These are phyloP conservation scores for Tetraodon nigroviridis DNA, from an alignment of 2,113 vertebrate species.

Conservation along the genomic window DNA sequence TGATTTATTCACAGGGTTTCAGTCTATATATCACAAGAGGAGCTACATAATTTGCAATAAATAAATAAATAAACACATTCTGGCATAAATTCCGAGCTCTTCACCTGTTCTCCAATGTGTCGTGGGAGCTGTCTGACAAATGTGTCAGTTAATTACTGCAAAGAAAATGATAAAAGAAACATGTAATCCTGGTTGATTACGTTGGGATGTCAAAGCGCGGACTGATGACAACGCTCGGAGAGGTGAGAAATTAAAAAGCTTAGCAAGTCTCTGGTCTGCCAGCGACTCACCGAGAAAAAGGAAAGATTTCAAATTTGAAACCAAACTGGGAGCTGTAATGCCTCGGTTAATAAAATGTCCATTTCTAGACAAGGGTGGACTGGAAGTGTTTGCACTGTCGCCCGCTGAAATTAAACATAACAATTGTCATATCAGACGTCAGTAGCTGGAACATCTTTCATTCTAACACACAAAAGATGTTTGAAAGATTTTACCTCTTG, in stretches of 20 bases:
- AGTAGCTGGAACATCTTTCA: slow-evolving; percentile 25
- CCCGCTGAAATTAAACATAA: slow-evolving; percentile 45
- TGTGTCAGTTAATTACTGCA: slow-evolving; percentile 65
- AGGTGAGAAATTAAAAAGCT: slow-evolving; percentile 63
- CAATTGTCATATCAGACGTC: slow-evolving; percentile 32
- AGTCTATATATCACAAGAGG: slow-evolving; percentile 23
- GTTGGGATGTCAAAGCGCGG: slow-evolving; percentile 53
- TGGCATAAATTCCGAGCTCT: background rate
- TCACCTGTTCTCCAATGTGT: slow-evolving; percentile 56
- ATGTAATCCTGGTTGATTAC: slow-evolving; percentile 65
- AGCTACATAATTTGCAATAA: slow-evolving; percentile 30
- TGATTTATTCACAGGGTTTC: slow-evolving; percentile 57
- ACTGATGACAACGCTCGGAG: slow-evolving; percentile 49
- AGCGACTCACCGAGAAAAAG: slow-evolving; percentile 32
- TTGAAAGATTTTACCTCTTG: slow-evolving; percentile 25
- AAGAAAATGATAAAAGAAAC: slow-evolving; percentile 62
- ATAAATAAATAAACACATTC: slow-evolving; percentile 1
- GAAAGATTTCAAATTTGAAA: slow-evolving; percentile 35
- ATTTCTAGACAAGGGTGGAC: slow-evolving; percentile 34
- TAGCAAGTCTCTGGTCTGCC: slow-evolving; percentile 42
- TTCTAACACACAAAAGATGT: slow-evolving; percentile 6
- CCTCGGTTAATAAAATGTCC: slow-evolving; percentile 48
- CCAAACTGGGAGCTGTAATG: slow-evolving; percentile 30
- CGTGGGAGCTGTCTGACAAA: slow-evolving; percentile 53
- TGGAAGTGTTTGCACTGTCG: slow-evolving; percentile 56